These are phyloP conservation scores for Drosophila nebulosa DNA, from an alignment of 1,140 invertebrate species.

Conservation along the genomic window DNA sequence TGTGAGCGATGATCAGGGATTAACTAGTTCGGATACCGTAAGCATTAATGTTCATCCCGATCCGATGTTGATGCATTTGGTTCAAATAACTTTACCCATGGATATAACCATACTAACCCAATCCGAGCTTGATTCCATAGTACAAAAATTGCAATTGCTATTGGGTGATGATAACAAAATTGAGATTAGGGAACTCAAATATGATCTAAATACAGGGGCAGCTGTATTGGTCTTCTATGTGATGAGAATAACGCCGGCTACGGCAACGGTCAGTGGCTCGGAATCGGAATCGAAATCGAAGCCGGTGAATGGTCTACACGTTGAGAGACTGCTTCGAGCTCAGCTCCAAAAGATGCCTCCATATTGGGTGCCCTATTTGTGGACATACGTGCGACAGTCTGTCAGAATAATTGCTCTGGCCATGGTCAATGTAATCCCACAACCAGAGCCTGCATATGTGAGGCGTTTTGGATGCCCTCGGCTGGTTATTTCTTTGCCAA, in stretches of 20 bases:
- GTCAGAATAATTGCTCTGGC: slow-evolving; percentile 96
- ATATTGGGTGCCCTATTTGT: slow-evolving; percentile 89
- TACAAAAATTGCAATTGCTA: slow-evolving; percentile 83
- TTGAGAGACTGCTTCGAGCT: slow-evolving; percentile 85
- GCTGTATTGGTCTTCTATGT: slow-evolving; percentile 85
- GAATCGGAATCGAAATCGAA: slow-evolving; percentile 72
- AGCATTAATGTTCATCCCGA: slow-evolving; percentile 93
- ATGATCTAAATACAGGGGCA: slow-evolving; percentile 84
- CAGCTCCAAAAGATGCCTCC: slow-evolving; percentile 87
- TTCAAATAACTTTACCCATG: slow-evolving; percentile 90
- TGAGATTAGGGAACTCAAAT: slow-evolving; percentile 84
- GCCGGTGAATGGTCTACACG: slow-evolving; percentile 82
- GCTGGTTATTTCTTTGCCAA: slow-evolving; percentile 82
- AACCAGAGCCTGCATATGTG: slow-evolving; percentile 92
- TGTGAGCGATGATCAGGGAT: slow-evolving; percentile 94
- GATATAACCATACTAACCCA: slow-evolving; percentile 83
- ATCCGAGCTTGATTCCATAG: slow-evolving; percentile 82
- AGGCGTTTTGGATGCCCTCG: slow-evolving; percentile 97
- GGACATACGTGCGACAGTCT: slow-evolving; percentile 90
- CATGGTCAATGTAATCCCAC: slow-evolving; percentile 94
- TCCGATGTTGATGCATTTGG: slow-evolving; percentile 87
- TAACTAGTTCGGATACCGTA: slow-evolving; percentile 89
- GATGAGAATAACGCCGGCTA: slow-evolving; percentile 78
- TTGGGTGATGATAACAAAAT: slow-evolving; percentile 87
- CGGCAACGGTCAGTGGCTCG: slow-evolving; percentile 56